Percentiles rank a stretch among this genome's conserved stretches.
These are phyloP conservation scores for Meiosimyza platycephala DNA, from an alignment of 2,888 invertebrate genomes.

Conservation along the genomic window DNA sequence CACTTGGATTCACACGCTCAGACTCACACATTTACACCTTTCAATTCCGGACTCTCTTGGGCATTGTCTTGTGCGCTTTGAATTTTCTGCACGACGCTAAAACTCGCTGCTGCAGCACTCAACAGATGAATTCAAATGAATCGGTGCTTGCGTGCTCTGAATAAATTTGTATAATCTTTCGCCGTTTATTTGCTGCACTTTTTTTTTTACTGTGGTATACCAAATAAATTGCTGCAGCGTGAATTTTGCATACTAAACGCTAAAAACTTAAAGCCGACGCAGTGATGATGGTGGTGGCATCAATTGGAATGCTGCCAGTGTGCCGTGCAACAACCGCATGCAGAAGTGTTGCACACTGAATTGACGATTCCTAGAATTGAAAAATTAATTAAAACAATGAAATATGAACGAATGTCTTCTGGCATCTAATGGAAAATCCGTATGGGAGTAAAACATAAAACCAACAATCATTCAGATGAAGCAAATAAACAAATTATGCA, in stretches of 20 bases:
- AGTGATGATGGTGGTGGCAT: constrained; percentile 1
- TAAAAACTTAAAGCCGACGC: too few species aligned
- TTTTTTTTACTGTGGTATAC: constrained; percentile 4
- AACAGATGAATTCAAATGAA: constrained; percentile 6
- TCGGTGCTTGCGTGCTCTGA: not conserved
- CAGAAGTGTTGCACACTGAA: too few species aligned
- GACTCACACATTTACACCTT: not conserved
- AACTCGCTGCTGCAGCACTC: not conserved
- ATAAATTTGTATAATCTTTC: not conserved
- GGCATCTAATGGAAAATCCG: too few species aligned
- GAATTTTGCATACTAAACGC: constrained; percentile 6
- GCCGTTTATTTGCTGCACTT: constrained; percentile 5
- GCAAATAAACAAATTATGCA: too few species aligned
- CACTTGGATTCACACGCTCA: too few species aligned
- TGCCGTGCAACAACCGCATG: not conserved
- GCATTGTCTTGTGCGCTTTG: not conserved
- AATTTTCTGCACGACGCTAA: not conserved
- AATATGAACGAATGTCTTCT: too few species aligned
- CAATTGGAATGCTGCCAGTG: not conserved
- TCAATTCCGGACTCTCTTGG: not conserved
- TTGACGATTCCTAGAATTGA: too few species aligned
- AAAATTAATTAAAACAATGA: too few species aligned
- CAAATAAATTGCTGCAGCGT: constrained; percentile 1
- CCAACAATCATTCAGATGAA: too few species aligned
- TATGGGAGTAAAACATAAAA: too few species aligned